Evolutionary conservation across 1,140 invertebrate species (phyloP).

Genomic region (Pseudomyrmex gracilis): DNA sequence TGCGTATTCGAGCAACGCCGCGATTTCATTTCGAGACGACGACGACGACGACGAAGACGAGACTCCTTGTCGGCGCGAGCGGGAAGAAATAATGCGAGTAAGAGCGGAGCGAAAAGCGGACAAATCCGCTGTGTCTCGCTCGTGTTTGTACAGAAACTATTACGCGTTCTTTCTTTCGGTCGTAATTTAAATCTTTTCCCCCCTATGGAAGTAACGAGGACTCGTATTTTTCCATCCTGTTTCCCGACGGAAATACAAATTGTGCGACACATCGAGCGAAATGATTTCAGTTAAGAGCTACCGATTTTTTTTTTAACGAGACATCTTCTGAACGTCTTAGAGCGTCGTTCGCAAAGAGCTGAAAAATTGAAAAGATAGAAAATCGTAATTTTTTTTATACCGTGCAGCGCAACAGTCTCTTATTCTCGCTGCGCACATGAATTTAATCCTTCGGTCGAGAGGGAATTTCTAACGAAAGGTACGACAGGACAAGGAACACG

Average conservation of each 20-base stretch:
- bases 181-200: slow-evolving; percentile 44
- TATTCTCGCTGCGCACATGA: slow-evolving; percentile 20
- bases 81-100: slow-evolving; percentile 24
- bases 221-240: slow-evolving; percentile 11
- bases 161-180: slow-evolving; percentile 25
- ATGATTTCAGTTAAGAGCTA: slow-evolving; percentile 37
- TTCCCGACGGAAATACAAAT: slow-evolving; percentile 12
- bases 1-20: neutral
- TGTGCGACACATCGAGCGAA: slow-evolving; percentile 24
- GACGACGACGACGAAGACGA: slow-evolving; percentile 6
- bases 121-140: slow-evolving; percentile 32
- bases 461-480: slow-evolving; percentile 54
- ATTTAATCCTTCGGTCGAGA: slow-evolving; percentile 44
- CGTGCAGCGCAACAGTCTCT: slow-evolving; percentile 18
- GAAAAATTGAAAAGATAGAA: slow-evolving; percentile 37
- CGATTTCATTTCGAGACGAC: slow-evolving; percentile 37
- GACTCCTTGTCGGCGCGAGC: slow-evolving; percentile 13
- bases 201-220: slow-evolving; percentile 13
- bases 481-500: slow-evolving; percentile 45
- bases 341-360: neutral
- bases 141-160: slow-evolving; percentile 32
- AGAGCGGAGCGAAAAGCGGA: slow-evolving; percentile 15
- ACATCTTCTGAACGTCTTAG: slow-evolving; percentile 16
- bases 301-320: slow-evolving; percentile 50
- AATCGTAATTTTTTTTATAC: slow-evolving; percentile 29